Evolutionary conservation across 1,140 invertebrate species (phyloP).

Genomic region (Zaprionus ghesquierei): DNA sequence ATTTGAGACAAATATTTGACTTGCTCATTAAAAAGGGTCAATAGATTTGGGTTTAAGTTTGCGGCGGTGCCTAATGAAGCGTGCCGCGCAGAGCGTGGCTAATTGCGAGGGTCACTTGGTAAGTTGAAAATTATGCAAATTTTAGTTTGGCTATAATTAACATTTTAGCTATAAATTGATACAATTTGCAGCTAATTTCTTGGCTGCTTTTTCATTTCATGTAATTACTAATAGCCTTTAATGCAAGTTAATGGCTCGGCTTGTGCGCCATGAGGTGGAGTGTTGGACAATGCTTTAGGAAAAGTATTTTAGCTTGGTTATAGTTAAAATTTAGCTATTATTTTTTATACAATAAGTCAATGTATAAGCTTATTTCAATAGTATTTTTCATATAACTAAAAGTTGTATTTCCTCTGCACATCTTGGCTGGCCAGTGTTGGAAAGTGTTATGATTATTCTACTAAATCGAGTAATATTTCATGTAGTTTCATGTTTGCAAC

Average conservation of each 20-base stretch:
- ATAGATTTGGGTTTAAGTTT: conserved; percentile 20
- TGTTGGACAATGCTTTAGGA: background rate
- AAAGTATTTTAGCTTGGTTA: background rate
- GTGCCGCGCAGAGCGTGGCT: background rate
- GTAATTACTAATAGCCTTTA: background rate
- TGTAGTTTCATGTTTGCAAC: background rate
- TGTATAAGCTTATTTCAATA: too few species aligned
- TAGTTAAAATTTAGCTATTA: background rate
- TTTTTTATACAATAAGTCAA: too few species aligned
- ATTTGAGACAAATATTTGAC: conserved; percentile 48
- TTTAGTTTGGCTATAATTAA: background rate
- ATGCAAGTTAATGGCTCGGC: background rate
- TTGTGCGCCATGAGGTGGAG: too few species aligned
- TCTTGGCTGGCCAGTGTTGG: background rate
- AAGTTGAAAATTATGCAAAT: background rate
- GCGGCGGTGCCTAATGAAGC: conserved; percentile 18
- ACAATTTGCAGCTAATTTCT: background rate
- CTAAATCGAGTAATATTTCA: background rate
- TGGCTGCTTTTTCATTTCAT: background rate
- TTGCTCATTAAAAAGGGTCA: conserved; percentile 56
- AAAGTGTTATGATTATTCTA: background rate
- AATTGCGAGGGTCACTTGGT: background rate
- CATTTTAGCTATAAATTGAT: background rate
- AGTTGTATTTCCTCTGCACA: too few species aligned
- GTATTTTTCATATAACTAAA: too few species aligned